phyloP scores from a whole-genome alignment of 2,888 invertebrate genomes.

The Baronia brevicornis region DNA sequence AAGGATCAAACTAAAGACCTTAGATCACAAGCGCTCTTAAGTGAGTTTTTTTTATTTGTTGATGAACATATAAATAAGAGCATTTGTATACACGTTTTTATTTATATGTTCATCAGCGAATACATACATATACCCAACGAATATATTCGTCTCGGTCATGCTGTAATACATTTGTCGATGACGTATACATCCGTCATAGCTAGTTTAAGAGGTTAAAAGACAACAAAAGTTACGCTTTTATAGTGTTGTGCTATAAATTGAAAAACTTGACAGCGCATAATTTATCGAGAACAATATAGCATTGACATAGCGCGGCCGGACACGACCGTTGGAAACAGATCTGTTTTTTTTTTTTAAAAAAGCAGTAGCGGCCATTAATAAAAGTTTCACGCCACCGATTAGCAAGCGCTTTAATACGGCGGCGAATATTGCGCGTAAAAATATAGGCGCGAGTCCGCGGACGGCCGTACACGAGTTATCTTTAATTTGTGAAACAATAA shows the following conservation, averaged over 20 bases:
- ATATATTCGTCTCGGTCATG: too few species aligned
- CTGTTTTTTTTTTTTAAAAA: slow-evolving; percentile 28
- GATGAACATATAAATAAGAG: slow-evolving; percentile 1
- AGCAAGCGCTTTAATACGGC: slow-evolving; percentile 34
- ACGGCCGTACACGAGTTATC: slow-evolving; percentile 44
- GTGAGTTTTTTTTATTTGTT: slow-evolving; percentile 20
- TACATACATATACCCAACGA: too few species aligned
- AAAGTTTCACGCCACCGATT: slow-evolving; percentile 37
- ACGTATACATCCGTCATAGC: too few species aligned
- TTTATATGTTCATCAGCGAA: too few species aligned
- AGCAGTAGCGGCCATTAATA: slow-evolving; percentile 30
- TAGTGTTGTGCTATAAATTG: slow-evolving; percentile 37
- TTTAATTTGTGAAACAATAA: slow-evolving; percentile 74
- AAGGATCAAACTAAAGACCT: too few species aligned
- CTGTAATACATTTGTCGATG: too few species aligned
- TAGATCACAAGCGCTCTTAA: slow-evolving; percentile 20
- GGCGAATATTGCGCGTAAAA: slow-evolving; percentile 41
- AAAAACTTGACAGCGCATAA: slow-evolving; percentile 34
- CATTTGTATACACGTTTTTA: too few species aligned
- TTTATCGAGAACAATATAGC: slow-evolving; percentile 37
- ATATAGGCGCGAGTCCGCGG: slow-evolving; percentile 36
- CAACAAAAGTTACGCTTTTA: slow-evolving; percentile 35
- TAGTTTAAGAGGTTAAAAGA: slow-evolving; percentile 33
- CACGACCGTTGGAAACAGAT: slow-evolving; percentile 23
- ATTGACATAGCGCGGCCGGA: slow-evolving; percentile 26